phyloP scores from a whole-genome alignment of 2,888 invertebrate genomes.

The Hypena proboscidalis region DNA sequence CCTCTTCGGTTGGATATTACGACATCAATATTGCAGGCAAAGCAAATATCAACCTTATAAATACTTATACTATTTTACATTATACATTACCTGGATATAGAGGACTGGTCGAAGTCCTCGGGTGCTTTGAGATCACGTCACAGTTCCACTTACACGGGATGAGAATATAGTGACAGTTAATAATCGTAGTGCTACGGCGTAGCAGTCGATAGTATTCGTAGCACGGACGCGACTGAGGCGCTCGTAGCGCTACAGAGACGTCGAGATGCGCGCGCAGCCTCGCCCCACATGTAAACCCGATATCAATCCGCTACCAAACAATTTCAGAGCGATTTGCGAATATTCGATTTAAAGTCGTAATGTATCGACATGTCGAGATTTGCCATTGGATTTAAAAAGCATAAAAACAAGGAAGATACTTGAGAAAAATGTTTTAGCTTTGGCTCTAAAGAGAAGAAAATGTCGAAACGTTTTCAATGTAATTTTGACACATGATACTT shows the following conservation, averaged over 20 bases:
- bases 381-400: slow-evolving; percentile 2
- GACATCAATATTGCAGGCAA: slow-evolving; percentile 27
- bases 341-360: slow-evolving; percentile 56
- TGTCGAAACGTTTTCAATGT: neutral
- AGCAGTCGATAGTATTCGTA: slow-evolving; percentile 70
- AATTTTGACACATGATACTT: neutral
- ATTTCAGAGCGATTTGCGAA: slow-evolving; percentile 68
- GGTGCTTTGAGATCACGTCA: slow-evolving; percentile 53
- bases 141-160: slow-evolving; percentile 59
- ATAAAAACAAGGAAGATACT: slow-evolving; percentile 1
- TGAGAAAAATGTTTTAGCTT: slow-evolving; percentile 4
- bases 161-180: slow-evolving; percentile 46
- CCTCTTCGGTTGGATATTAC: slow-evolving; percentile 32
- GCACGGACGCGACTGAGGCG: slow-evolving; percentile 74
- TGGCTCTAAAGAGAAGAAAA: neutral
- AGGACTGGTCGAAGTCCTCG: slow-evolving; percentile 35
- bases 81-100: slow-evolving; percentile 54
- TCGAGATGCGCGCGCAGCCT: slow-evolving; percentile 80
- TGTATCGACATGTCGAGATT: slow-evolving; percentile 19
- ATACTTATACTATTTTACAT: slow-evolving; percentile 1
- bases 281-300: slow-evolving; percentile 79
- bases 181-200: slow-evolving; percentile 66
- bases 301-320: slow-evolving; percentile 76
- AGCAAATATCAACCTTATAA: slow-evolving; percentile 10
- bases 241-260: slow-evolving; percentile 66